Percentiles rank a stretch among this genome's conserved stretches.
Conservation (phyloP, 92 coral and sea anemone genomes). For the Paramuricea clavata region DNA sequence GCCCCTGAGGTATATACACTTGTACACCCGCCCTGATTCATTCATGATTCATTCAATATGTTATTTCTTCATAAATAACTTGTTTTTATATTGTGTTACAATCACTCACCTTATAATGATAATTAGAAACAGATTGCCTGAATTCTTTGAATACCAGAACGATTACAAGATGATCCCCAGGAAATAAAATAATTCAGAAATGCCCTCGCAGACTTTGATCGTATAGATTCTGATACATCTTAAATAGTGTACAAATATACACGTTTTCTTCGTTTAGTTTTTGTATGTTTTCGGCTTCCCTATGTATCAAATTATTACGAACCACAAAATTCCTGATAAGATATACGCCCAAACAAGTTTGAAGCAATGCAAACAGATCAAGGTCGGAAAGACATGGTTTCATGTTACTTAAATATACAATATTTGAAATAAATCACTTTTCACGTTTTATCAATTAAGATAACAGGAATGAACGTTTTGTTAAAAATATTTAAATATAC, state of each 20-base stretch:
- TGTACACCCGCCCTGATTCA: too few relatives aligned
- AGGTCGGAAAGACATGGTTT: not conserved
- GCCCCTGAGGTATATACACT: too few relatives aligned
- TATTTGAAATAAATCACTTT: not conserved
- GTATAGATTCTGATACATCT: not conserved
- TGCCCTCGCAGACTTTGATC: too few relatives aligned
- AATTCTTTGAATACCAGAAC: constrained; percentile 11
- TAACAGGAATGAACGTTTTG: too few relatives aligned
- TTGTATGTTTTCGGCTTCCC: not conserved
- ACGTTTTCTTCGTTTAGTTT: not conserved
- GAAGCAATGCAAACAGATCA: not conserved
- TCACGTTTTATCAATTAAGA: too few relatives aligned
- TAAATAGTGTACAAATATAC: too few relatives aligned
- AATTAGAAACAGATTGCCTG: constrained; percentile 1
- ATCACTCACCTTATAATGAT: not conserved
- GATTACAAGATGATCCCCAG: not conserved
- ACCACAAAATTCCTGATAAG: not conserved
- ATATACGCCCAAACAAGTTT: constrained; percentile 1
- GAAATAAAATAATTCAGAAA: not conserved
- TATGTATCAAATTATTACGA: not conserved
- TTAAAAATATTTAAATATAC: too few relatives aligned
- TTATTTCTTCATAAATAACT: too few relatives aligned
- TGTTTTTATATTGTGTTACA: not conserved
- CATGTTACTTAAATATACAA: not conserved
- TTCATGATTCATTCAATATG: too few relatives aligned